Evolutionary conservation across 1,140 invertebrate genomes (phyloP).

Genomic region (Heliothis virescens): DNA sequence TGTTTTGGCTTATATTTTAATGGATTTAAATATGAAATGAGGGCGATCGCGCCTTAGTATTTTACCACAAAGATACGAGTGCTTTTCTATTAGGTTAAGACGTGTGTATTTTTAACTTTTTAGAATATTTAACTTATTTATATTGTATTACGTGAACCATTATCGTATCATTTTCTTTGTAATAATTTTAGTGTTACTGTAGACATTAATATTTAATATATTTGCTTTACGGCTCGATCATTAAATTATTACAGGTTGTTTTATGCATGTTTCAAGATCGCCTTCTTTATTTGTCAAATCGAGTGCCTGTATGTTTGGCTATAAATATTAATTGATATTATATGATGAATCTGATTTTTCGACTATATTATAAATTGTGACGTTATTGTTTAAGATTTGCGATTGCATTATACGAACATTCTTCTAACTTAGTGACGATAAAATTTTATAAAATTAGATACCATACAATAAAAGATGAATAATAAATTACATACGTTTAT

Average conservation of each 20-base stretch:
- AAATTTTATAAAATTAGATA: constrained; percentile 80
- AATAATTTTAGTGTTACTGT: constrained; percentile 84
- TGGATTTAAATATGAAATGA: constrained; percentile 58
- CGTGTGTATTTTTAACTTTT: constrained; percentile 86
- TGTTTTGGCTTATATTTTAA: constrained; percentile 77
- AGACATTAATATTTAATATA: constrained; percentile 86
- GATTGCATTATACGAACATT: constrained; percentile 67
- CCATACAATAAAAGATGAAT: constrained; percentile 76
- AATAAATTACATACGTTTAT: constrained; percentile 77
- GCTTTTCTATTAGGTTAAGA: constrained; percentile 86
- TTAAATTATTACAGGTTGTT: constrained; percentile 83
- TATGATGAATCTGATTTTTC: constrained; percentile 54
- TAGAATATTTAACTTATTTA: constrained; percentile 87
- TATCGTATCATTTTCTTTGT: constrained; percentile 85
- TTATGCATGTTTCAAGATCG: constrained; percentile 75
- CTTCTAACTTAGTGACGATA: constrained; percentile 73
- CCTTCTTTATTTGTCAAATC: constrained; percentile 80
- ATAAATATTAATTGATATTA: constrained; percentile 58
- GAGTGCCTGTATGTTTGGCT: constrained; percentile 78
- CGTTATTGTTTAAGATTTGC: constrained; percentile 69
- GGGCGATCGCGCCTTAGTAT: constrained; percentile 60
- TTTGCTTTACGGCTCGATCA: constrained; percentile 81
- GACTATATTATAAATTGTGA: constrained; percentile 62
- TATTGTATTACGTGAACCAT: constrained; percentile 85
- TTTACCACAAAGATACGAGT: constrained; percentile 77